Evolutionary conservation across 2,113 vertebrate genomes (phyloP).

Genomic region (Thamnophis sirtalis): DNA sequence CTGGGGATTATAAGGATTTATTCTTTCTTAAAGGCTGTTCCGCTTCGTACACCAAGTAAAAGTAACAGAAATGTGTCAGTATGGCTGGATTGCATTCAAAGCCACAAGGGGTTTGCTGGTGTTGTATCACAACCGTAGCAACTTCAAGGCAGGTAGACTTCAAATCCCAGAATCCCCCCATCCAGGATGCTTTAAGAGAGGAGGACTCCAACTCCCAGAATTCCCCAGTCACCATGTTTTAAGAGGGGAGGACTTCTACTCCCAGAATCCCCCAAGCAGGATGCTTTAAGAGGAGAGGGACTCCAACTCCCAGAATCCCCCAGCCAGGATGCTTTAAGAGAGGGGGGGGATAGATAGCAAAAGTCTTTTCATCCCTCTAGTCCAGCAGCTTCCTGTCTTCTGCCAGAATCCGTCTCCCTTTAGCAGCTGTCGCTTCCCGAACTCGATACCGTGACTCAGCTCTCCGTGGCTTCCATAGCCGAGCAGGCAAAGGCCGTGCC

Average conservation of each 20-base stretch:
- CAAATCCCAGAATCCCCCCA: neutral
- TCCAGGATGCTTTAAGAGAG: no score
- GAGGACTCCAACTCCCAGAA: no score
- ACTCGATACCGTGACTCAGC: neutral
- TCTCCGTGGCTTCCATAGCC: neutral
- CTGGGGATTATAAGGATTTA: conserved; percentile 64
- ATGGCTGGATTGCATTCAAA: neutral
- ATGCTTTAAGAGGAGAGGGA: no score
- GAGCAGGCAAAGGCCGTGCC: neutral
- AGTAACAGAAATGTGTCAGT: neutral
- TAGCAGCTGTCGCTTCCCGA: conserved; percentile 6
- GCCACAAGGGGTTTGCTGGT: neutral
- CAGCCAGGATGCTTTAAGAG: no score
- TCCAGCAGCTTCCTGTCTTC: conserved; percentile 16
- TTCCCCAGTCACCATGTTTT: no score
- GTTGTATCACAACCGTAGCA: neutral
- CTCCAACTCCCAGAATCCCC: no score
- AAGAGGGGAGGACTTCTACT: no score
- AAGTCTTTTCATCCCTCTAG: neutral
- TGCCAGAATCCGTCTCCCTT: neutral
- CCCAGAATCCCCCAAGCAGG: no score
- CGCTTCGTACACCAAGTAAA: conserved; percentile 21
- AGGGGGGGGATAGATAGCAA: neutral
- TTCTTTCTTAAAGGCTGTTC: conserved; percentile 59
- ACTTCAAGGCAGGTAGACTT: neutral